Conservation (phyloP, 2,888 invertebrate species). For the Drosophila bunnanda region DNA sequence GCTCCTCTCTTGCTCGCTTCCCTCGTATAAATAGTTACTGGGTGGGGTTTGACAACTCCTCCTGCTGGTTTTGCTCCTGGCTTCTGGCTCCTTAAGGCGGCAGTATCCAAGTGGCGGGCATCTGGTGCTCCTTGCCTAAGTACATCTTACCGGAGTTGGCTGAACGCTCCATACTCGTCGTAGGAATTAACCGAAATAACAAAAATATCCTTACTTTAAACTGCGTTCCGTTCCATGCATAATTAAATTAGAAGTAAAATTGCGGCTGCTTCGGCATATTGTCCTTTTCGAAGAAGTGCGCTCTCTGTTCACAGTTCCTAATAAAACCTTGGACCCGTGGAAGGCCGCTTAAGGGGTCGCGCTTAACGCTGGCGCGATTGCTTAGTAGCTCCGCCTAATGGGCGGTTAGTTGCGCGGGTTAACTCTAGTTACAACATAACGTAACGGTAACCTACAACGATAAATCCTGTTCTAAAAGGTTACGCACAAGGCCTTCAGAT, state of each 20-base stretch:
- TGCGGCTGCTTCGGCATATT: constrained; percentile 16
- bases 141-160: constrained; percentile 18
- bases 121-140: constrained; percentile 14
- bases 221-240: constrained; percentile 21
- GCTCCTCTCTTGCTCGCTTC: not conserved
- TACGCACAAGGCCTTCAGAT: constrained; percentile 85
- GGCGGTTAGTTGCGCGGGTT: constrained; percentile 28
- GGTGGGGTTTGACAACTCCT: constrained; percentile 16
- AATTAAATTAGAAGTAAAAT: constrained; percentile 40
- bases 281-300: constrained; percentile 15
- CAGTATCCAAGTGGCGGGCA: constrained; percentile 25
- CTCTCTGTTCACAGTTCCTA: constrained; percentile 29
- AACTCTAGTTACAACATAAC: constrained; percentile 35
- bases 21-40: constrained; percentile 26
- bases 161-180: constrained; percentile 39
- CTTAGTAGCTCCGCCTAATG: constrained; percentile 17
- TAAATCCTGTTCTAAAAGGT: constrained; percentile 19
- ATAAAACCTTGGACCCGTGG: constrained; percentile 12
- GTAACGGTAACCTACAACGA: constrained; percentile 40
- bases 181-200: constrained; percentile 34
- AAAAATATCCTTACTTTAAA: constrained; percentile 38
- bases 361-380: constrained; percentile 15
- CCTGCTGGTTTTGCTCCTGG: not conserved
- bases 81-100: constrained; percentile 6
- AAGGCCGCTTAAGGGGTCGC: constrained; percentile 14